Evolutionary conservation across 2,888 invertebrate species (phyloP).

Genomic region (Calameuta filiformis): DNA sequence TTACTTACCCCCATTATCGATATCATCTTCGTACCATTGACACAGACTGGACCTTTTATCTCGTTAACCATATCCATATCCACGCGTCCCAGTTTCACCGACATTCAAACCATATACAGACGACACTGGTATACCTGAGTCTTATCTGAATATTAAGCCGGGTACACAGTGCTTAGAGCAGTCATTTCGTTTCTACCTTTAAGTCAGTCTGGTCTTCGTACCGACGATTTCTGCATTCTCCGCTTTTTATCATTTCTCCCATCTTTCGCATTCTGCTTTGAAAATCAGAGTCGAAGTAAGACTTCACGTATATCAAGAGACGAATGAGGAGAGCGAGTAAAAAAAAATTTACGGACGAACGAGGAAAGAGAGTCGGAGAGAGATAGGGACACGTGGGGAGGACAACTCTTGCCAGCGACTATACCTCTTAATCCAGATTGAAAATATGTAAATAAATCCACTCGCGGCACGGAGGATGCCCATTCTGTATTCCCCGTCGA

Average conservation of each 20-base stretch:
- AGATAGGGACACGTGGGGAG: constrained; percentile 8
- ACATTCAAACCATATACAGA: neutral
- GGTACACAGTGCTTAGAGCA: neutral
- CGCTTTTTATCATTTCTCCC: neutral
- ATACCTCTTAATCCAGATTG: constrained; percentile 66
- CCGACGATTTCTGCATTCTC: neutral
- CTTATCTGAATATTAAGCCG: neutral
- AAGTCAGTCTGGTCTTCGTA: neutral
- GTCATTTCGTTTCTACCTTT: neutral
- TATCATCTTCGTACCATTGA: neutral
- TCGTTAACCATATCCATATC: neutral
- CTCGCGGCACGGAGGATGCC: constrained; percentile 52
- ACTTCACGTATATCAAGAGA: neutral
- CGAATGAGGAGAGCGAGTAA: neutral
- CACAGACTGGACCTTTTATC: neutral
- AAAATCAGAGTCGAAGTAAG: neutral
- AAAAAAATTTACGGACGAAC: neutral
- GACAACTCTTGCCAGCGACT: constrained; percentile 40
- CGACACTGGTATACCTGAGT: neutral
- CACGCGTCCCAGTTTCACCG: neutral
- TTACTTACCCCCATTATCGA: neutral
- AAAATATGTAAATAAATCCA: constrained; percentile 66
- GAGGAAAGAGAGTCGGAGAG: constrained; percentile 13
- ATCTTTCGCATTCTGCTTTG: neutral
- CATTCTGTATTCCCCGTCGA: constrained; percentile 64